Percentiles rank a stretch among this genome's conserved stretches.
Conservation (phyloP, 2,113 vertebrate genomes). For the Nibea albiflora region DNA sequence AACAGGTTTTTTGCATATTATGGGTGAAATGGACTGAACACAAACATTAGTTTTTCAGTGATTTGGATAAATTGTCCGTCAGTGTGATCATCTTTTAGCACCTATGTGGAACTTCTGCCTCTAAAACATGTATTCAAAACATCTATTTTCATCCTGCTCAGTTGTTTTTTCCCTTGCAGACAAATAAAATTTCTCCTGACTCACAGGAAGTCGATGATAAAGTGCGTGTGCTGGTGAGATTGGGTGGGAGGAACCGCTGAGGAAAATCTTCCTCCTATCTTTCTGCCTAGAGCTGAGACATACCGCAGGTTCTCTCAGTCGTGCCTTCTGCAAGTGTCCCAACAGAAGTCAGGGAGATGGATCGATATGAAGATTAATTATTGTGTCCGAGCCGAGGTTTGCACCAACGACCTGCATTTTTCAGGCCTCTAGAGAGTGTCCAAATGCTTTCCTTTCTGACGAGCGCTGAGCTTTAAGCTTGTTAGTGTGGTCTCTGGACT, state of each 20-base stretch:
- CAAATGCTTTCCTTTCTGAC: conserved; percentile 59
- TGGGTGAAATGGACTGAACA: conserved; percentile 9
- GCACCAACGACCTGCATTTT: conserved; percentile 71
- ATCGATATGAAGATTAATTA: conserved; percentile 80
- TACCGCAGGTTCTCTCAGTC: conserved; percentile 53
- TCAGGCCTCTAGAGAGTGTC: conserved; percentile 70
- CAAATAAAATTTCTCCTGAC: conserved; percentile 35
- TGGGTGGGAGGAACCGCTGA: conserved; percentile 50
- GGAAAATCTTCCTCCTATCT: conserved; percentile 21
- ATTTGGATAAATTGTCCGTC: conserved; percentile 6
- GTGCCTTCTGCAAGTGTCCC: conserved; percentile 48
- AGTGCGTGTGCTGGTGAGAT: conserved; percentile 22
- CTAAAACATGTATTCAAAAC: conserved; percentile 10
- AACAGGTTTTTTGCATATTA: conserved; percentile 39
- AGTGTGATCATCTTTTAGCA: too few species aligned
- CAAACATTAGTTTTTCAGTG: not conserved
- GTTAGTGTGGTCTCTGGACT: conserved; percentile 76
- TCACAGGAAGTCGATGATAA: conserved; percentile 27
- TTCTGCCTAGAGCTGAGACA: conserved; percentile 39
- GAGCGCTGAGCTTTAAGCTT: conserved; percentile 68
- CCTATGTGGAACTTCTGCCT: not conserved
- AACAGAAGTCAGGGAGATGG: conserved; percentile 56
- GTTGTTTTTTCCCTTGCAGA: conserved; percentile 24
- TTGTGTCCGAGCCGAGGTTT: conserved; percentile 76
- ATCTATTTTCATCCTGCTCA: conserved; percentile 18